Percentiles rank a stretch among this genome's conserved stretches.
phyloP scores from a whole-genome alignment of 2,888 invertebrate species.

The Andrena minutula region DNA sequence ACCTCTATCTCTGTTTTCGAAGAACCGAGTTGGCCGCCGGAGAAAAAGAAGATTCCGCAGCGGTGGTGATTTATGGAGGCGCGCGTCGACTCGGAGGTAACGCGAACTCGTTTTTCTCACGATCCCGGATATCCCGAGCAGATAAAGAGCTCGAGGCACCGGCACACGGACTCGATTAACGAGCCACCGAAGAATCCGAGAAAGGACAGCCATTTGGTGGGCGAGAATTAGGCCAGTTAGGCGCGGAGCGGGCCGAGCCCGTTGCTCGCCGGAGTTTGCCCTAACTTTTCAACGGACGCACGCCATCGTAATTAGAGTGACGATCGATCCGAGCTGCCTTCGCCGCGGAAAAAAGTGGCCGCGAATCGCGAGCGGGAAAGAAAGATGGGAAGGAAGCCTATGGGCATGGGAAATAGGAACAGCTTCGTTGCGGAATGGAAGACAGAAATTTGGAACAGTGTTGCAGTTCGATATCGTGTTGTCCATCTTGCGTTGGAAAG shows the following conservation, averaged over 20 bases:
- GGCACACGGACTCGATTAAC: slow-evolving; percentile 54
- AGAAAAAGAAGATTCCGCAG: neutral
- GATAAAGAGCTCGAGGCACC: slow-evolving; percentile 54
- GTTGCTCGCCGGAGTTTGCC: slow-evolving; percentile 53
- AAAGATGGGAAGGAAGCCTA: neutral
- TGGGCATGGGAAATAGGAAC: neutral
- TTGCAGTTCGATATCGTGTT: too few relatives aligned
- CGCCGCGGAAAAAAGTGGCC: neutral
- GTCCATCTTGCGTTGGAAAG: too few relatives aligned
- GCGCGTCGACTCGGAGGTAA: slow-evolving; percentile 24
- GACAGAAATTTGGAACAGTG: neutral
- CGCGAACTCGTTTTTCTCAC: slow-evolving; percentile 20
- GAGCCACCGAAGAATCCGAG: slow-evolving; percentile 59
- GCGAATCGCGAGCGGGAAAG: neutral
- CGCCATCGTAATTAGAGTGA: slow-evolving; percentile 59
- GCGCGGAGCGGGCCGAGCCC: slow-evolving; percentile 47
- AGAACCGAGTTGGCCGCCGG: neutral
- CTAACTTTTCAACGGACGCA: slow-evolving; percentile 67
- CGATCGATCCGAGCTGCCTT: slow-evolving; percentile 30
- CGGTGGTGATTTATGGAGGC: slow-evolving; percentile 31
- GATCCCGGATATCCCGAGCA: slow-evolving; percentile 50
- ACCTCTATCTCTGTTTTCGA: neutral
- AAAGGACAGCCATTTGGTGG: slow-evolving; percentile 66
- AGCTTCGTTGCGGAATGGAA: neutral
- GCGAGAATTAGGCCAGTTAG: slow-evolving; percentile 72